Percentiles rank a stretch among this genome's conserved stretches.
phyloP scores from a whole-genome alignment of 2,113 vertebrate genomes.

The Channa argus region DNA sequence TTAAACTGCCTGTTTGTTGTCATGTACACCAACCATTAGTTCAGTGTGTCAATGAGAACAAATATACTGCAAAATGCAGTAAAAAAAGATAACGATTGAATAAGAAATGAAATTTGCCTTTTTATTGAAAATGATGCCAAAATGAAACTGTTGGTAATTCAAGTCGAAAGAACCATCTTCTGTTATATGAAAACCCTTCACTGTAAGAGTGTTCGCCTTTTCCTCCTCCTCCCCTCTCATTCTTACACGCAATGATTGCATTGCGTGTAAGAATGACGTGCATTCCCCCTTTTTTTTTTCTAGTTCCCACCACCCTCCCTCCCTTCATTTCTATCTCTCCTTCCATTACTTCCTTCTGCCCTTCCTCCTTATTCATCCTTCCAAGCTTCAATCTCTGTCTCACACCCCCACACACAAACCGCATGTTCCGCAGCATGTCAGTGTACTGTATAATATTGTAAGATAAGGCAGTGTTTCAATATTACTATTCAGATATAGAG shows the following conservation, averaged over 20 bases:
- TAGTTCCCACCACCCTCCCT: neutral
- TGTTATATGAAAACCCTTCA: constrained; percentile 29
- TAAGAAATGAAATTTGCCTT: no score
- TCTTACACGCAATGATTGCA: constrained; percentile 67
- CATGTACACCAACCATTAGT: neutral
- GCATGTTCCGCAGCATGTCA: no score
- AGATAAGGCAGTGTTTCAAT: no score
- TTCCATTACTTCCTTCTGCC: constrained; percentile 31
- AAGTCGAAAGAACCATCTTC: constrained; percentile 24
- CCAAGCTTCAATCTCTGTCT: constrained; percentile 3
- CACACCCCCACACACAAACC: no score
- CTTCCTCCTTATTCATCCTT: constrained; percentile 40
- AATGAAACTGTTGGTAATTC: neutral
- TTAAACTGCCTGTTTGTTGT: no score
- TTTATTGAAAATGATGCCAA: no score
- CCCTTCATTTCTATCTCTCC: neutral
- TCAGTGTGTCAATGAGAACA: neutral
- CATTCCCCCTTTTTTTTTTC: constrained; percentile 38
- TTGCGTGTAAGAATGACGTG: constrained; percentile 63
- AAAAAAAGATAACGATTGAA: no score
- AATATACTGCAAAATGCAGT: neutral
- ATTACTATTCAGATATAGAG: neutral
- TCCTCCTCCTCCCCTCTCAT: constrained; percentile 40
- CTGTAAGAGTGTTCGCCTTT: constrained; percentile 48
- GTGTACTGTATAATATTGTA: no score